Evolutionary conservation across 2,888 invertebrate species (phyloP).

Genomic region (Pegoplata infirma): DNA sequence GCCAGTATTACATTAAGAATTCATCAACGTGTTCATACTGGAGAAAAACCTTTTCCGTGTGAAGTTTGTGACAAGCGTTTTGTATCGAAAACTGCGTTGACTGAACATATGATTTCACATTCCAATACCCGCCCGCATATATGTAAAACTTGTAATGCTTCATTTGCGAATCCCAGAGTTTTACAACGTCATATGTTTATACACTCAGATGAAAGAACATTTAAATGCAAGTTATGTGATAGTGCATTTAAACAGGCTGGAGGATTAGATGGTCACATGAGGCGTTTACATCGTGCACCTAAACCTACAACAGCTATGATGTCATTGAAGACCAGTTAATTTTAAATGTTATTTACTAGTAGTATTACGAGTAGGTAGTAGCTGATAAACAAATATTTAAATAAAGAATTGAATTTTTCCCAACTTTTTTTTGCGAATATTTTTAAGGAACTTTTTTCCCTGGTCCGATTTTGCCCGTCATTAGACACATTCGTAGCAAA

Average conservation of each 20-base stretch:
- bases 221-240: conserved; percentile 73
- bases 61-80: conserved; percentile 69
- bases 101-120: conserved; percentile 72
- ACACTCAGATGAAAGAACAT: conserved; percentile 71
- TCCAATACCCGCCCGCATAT: conserved; percentile 70
- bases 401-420: too few species aligned
- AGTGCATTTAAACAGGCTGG: conserved; percentile 74
- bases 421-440: too few species aligned
- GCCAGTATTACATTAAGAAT: conserved; percentile 69
- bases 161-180: conserved; percentile 71
- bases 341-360: conserved; percentile 58
- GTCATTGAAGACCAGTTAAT: neutral
- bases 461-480: too few species aligned
- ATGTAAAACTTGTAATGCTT: conserved; percentile 69
- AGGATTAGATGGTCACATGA: conserved; percentile 75
- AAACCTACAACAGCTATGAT: conserved; percentile 2
- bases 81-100: conserved; percentile 69
- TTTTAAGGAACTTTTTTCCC: too few species aligned
- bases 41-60: conserved; percentile 71
- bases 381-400: too few species aligned
- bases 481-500: too few species aligned
- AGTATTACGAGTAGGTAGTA: too few species aligned
- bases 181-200: conserved; percentile 72
- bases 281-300: conserved; percentile 49
- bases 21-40: conserved; percentile 70